Percentiles rank a stretch among this genome's conserved stretches.
Evolutionary conservation across 2,113 vertebrate species (phyloP).

Genomic region (Orientallactaga bullata): DNA sequence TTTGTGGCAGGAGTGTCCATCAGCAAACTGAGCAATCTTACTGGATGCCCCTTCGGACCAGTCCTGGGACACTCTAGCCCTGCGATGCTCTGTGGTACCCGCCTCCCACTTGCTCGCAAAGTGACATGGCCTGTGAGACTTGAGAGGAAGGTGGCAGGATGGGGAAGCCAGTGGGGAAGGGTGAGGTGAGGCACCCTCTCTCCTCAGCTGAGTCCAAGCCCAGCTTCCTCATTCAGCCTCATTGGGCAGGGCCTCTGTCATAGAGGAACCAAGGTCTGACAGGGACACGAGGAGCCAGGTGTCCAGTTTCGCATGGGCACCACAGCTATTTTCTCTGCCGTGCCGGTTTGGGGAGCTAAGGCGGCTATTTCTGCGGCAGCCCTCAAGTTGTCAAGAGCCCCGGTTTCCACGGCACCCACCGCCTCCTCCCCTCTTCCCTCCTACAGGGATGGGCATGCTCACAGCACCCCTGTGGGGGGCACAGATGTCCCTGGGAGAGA

Average conservation of each 20-base stretch:
- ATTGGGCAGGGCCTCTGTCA: background rate
- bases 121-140: too few species aligned
- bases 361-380: slow-evolving; percentile 77
- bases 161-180: background rate
- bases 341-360: slow-evolving; percentile 66
- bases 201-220: background rate
- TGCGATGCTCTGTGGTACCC: background rate
- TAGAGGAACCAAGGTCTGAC: background rate
- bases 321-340: slow-evolving; percentile 26
- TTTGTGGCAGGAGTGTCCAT: background rate
- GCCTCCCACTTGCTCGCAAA: background rate
- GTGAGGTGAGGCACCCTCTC: background rate
- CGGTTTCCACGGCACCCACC: slow-evolving; percentile 83
- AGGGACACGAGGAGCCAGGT: background rate
- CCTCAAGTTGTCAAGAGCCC: slow-evolving; percentile 80
- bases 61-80: background rate
- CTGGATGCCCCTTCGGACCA: background rate
- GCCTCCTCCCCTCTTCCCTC: slow-evolving; percentile 77
- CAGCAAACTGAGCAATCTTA: background rate
- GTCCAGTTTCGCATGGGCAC: background rate
- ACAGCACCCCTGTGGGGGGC: slow-evolving; percentile 73
- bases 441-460: slow-evolving; percentile 73
- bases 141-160: background rate
- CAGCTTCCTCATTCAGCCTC: background rate
- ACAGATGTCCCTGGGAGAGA: slow-evolving; percentile 76